Evolutionary conservation across 2,113 vertebrate species (phyloP), one percentile per base, ranked within the genome.

Genomic region (Aegithalos caudatus): DNA sequence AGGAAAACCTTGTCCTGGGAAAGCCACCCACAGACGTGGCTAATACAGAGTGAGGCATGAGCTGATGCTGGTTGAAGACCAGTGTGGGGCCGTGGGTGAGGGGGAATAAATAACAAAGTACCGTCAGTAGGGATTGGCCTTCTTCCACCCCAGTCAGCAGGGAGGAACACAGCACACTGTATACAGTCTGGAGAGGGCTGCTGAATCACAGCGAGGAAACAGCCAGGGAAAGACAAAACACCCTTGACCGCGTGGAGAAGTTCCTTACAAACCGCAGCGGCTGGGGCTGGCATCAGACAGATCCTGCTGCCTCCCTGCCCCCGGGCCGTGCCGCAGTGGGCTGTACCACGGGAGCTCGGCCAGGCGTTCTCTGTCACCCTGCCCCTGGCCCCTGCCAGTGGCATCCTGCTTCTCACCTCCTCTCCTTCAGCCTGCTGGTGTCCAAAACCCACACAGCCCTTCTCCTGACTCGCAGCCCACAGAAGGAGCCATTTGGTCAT

Each of bases 11-110:
- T 45, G 44, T 80, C 35, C 40, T 88, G 23, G 48, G 33, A 57
- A 86, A 85, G 31, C 3, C 35, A 15, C 23, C 14, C 1, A 1
- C 14, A 27, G 48, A 48, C 17, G 45, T 0, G 9, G 29, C n/a
- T 33, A 7, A 6, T 15, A 20, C 0, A 22, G 47, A 47, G 15
- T 19, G 13, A 73, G 37, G 37, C 31, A 42, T 7, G 35, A 83
- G 38, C 44, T n/a, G 44, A 14, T 72, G 67, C 17, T 74, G 23
- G 21, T 2, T 69, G 64, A 38, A 54, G 54, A 42, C 15, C 47
- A 33, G 20, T 7, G 7, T 0, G 3, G 35, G 44, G n/a, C 60
- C 0, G 0, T 12, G 22, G 23, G 14, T 2, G 0, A 40, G 8
- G 2, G 16, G 18, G 7, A 2, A 4, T 6, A 28, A 69, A 64